Conservation (phyloP, 2,888 invertebrate genomes). For the Harmothoe impar region DNA sequence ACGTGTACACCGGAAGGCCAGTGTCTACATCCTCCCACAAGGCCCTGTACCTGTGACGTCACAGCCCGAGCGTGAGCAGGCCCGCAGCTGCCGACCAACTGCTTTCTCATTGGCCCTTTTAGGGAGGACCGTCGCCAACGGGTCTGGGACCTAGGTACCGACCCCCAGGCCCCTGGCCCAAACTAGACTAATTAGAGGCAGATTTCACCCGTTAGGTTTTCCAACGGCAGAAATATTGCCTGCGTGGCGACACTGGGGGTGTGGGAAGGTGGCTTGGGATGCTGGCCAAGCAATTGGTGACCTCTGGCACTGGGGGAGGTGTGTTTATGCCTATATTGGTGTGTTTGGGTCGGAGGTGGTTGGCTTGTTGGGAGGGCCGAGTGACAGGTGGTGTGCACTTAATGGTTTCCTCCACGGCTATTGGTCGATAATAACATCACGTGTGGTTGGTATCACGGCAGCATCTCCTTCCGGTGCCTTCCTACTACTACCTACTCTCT, state of each 20-base stretch:
- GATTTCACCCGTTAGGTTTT: background rate
- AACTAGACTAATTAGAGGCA: conserved; percentile 13
- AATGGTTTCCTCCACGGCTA: conserved; percentile 11
- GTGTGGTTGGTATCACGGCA: background rate
- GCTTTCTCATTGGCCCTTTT: conserved; percentile 1
- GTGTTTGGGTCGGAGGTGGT: background rate
- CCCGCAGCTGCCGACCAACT: conserved; percentile 13
- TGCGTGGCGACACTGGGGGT: background rate
- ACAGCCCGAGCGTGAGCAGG: background rate
- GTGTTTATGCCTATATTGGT: background rate
- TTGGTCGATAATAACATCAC: conserved; percentile 39
- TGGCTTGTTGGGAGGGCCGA: background rate
- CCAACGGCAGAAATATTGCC: background rate
- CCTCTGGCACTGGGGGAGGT: background rate
- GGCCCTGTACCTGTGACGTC: conserved; percentile 22
- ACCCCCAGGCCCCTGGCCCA: background rate
- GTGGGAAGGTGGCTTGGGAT: background rate
- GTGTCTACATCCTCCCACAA: background rate
- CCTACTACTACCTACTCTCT: background rate
- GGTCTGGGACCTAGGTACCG: too few species aligned
- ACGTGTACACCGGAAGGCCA: conserved; percentile 15
- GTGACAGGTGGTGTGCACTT: conserved; percentile 24
- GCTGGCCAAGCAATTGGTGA: conserved; percentile 28
- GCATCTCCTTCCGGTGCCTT: background rate
- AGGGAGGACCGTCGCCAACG: background rate